Conservation (phyloP, 2,113 vertebrate genomes). For the Carettochelys insculpta region DNA sequence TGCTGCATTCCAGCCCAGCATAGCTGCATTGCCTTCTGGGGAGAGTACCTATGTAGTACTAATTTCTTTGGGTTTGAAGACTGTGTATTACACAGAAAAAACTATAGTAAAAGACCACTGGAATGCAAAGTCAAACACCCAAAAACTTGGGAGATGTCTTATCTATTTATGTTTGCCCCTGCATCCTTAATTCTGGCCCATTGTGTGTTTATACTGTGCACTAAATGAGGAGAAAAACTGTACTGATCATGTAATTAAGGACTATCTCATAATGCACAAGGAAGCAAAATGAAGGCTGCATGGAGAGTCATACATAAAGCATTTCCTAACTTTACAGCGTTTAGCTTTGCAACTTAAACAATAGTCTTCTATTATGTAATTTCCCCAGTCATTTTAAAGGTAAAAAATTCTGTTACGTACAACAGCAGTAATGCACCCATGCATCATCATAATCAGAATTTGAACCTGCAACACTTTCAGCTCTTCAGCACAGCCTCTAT, state of each 20-base stretch:
- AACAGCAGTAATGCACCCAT: neutral
- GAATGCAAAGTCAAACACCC: conserved; percentile 46
- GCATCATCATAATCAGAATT: neutral
- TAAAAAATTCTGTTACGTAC: neutral
- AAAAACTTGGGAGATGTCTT: conserved; percentile 52
- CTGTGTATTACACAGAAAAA: conserved; percentile 49
- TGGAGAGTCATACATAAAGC: conserved; percentile 58
- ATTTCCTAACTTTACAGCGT: conserved; percentile 69
- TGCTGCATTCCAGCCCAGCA: conserved; percentile 41
- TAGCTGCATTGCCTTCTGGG: conserved; percentile 38
- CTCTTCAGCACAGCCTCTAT: neutral
- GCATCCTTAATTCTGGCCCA: neutral
- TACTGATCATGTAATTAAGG: neutral
- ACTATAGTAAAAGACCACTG: conserved; percentile 53
- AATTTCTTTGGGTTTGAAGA: conserved; percentile 59
- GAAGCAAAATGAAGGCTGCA: neutral
- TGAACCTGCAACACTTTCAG: neutral
- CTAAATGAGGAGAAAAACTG: neutral
- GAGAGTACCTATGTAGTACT: neutral
- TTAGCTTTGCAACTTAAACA: conserved; percentile 22
- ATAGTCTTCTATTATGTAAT: neutral
- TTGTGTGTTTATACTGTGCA: neutral
- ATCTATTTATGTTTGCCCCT: conserved; percentile 51
- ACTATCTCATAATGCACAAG: neutral
- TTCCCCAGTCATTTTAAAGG: conserved; percentile 19